Base-by-base conservation (phyloP, 2,113 vertebrate genomes). In the Grammomys dolichurus region DNA sequence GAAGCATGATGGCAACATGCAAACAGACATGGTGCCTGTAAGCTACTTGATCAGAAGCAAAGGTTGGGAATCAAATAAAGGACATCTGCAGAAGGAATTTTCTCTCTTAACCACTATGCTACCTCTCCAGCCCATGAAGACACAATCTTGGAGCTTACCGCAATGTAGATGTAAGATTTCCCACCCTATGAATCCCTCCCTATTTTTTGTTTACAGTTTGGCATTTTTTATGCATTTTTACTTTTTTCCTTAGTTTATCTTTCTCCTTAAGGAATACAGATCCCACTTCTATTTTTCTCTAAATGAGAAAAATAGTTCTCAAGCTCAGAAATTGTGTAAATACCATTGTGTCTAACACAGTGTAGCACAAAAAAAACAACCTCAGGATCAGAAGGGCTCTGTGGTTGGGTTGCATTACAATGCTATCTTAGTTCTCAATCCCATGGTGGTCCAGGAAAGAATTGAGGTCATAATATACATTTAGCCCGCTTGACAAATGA, bases 141-240 rank as follows among this genome's bases (percentile, higher is more conserved):
- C 17, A n/a, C 11, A 58, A 4, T 81, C 78, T 89, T 86, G 7
- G 17, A 7, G 12, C 24, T 26, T 70, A 60, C 1, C 7, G 8
- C 28, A 84, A 17, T 56, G 4, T 13, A 22, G 6, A 58, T 58
- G 33, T 22, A 80, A 78, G 13, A 24, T 8, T 26, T 40, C 48
- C 48, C 19, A 43, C 80, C 26, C 6, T 46, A 72, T 72, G 43
- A 78, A 78, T 4, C 3, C 28, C 26, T 89, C 56, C 40, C 20
- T 56, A 81, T 48, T 26, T 40, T 70, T 85, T 22, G 48, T 13
- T 54, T 82, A 26, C 46, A 67, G 5, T 31, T 94, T 56, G 46
- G 4, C 67, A 87, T 95, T 77, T 77, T 78, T 65, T 77, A 43
- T n/a, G 73, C 5, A 10, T 86, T 84, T 95, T 95, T 33, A 88